These are phyloP conservation scores for Spodoptera littoralis DNA, from an alignment of 2,888 invertebrate species.

Conservation along the genomic window DNA sequence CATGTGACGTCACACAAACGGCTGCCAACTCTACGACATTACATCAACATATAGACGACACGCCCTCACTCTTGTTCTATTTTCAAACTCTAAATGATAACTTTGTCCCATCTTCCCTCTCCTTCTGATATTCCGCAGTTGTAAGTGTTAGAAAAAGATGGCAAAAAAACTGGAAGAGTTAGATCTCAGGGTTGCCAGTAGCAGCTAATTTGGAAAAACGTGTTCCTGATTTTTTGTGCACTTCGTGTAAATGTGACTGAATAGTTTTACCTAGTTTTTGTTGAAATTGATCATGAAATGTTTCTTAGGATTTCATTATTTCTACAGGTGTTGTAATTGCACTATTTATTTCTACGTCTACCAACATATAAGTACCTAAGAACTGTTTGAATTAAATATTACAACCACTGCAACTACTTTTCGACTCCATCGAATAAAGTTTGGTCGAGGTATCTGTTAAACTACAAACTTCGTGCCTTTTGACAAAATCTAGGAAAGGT, in stretches of 20 bases:
- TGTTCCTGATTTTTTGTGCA: constrained; percentile 38
- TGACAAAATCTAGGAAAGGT: too few species aligned
- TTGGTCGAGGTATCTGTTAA: too few species aligned
- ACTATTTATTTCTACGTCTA: too few species aligned
- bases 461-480: too few species aligned
- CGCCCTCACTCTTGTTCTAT: constrained; percentile 49
- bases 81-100: constrained; percentile 27
- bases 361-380: too few species aligned
- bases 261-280: constrained; percentile 1
- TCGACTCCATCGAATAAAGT: too few species aligned
- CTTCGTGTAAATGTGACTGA: background rate
- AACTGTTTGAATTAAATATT: too few species aligned
- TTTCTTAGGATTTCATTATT: too few species aligned
- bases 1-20: constrained; percentile 32
- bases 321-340: too few species aligned
- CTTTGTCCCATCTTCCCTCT: constrained; percentile 33
- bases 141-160: constrained; percentile 44
- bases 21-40: constrained; percentile 51
- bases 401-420: too few species aligned
- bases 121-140: constrained; percentile 26
- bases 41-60: constrained; percentile 44
- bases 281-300: too few species aligned
- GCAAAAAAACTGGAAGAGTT: constrained; percentile 28
- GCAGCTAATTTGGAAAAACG: constrained; percentile 8
- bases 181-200: constrained; percentile 44